Percentiles rank a stretch among this genome's conserved stretches.
phyloP scores from a whole-genome alignment of 1,140 invertebrate genomes.

The Forficula auricularia region DNA sequence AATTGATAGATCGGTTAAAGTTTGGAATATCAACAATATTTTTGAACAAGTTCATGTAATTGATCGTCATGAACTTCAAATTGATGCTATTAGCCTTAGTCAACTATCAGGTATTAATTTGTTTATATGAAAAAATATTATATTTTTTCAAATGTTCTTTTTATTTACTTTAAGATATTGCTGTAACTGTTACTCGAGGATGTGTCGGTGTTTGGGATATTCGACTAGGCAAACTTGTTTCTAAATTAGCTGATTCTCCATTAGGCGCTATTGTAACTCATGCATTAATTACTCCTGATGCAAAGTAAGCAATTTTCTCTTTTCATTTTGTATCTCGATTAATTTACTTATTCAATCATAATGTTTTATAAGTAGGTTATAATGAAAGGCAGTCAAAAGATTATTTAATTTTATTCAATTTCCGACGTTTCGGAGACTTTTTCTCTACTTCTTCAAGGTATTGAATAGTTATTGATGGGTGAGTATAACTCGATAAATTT shows the following conservation, averaged over 20 bases:
- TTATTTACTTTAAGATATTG: conserved; percentile 31
- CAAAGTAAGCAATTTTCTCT: too few species aligned
- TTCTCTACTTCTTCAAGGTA: too few species aligned
- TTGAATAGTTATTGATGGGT: too few species aligned
- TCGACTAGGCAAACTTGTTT: conserved; percentile 60
- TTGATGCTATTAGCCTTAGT: conserved; percentile 60
- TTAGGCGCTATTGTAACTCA: conserved; percentile 90
- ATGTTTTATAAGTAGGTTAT: too few species aligned
- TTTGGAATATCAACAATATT: conserved; percentile 99
- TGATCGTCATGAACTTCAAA: conserved; percentile 85
- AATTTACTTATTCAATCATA: too few species aligned
- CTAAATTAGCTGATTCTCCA: conserved; percentile 77
- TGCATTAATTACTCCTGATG: conserved; percentile 68
- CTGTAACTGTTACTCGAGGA: conserved; percentile 75
- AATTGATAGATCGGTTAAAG: conserved; percentile 93
- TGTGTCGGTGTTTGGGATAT: conserved; percentile 92
- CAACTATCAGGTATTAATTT: not conserved
- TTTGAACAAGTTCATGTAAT: conserved; percentile 94
- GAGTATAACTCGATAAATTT: too few species aligned
- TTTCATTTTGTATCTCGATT: too few species aligned
- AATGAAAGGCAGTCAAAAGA: too few species aligned
- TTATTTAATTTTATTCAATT: too few species aligned
- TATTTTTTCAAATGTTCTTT: conserved; percentile 1
- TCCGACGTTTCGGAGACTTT: too few species aligned
- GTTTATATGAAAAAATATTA: conserved; percentile 2